Evolutionary conservation across 2,888 invertebrate species (phyloP).

Genomic region (Imbricaverruca yamaguchii): DNA sequence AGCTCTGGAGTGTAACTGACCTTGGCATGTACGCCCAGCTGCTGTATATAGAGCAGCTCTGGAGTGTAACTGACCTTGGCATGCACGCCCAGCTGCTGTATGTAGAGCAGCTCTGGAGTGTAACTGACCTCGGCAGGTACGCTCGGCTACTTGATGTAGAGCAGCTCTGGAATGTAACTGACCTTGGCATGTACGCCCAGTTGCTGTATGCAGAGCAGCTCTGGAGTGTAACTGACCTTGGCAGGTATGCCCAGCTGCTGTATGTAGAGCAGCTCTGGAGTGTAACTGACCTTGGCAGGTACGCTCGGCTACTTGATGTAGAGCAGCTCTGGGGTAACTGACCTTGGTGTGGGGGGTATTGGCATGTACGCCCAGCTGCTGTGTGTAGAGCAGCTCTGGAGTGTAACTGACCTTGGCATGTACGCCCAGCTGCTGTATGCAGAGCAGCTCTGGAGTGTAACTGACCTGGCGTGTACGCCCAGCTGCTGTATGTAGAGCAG

Average conservation of each 20-base stretch:
- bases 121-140: conserved; percentile 26
- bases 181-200: no score
- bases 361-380: conserved; percentile 48
- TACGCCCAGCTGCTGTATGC: no score
- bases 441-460: no score
- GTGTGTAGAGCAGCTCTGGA: conserved; percentile 52
- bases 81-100: no score
- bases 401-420: no score
- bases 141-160: conserved; percentile 58
- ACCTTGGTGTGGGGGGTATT: no score
- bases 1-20: not conserved
- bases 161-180: conserved; percentile 39
- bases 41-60: conserved; percentile 55
- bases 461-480: no score
- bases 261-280: conserved; percentile 51
- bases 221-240: not conserved
- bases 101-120: not conserved
- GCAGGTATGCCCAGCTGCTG: conserved; percentile 49
- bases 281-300: no score
- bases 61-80: no score
- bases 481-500: no score
- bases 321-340: not conserved
- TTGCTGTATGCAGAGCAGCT: no score
- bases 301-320: no score
- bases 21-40: conserved; percentile 44